These are phyloP conservation scores for Sylvilagus floridanus DNA, from an alignment of 2,797 vertebrate genomes.

Conservation along the genomic window DNA sequence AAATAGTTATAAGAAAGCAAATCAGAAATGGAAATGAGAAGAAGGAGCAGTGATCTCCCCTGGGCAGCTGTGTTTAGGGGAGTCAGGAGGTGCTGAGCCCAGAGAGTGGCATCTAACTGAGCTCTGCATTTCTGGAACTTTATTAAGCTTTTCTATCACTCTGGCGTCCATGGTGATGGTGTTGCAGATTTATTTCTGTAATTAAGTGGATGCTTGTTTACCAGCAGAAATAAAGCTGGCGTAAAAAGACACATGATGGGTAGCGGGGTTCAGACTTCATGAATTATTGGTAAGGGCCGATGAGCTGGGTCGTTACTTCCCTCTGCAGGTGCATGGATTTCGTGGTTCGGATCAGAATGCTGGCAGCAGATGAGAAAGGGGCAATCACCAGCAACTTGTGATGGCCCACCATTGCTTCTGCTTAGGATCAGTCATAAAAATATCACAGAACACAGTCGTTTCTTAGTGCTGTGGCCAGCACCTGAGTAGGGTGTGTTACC, in stretches of 20 bases:
- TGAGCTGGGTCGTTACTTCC: constrained; percentile 71
- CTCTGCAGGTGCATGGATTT: constrained; percentile 64
- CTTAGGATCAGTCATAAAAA: constrained; percentile 11
- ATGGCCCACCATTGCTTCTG: not conserved
- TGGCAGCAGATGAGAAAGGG: constrained; percentile 37
- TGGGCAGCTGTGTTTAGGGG: not conserved
- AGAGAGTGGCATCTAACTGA: constrained; percentile 71
- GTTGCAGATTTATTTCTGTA: constrained; percentile 86
- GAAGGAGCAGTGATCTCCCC: constrained; percentile 30
- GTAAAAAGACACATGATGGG: constrained; percentile 81
- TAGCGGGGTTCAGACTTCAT: constrained; percentile 79
- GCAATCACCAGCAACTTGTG: constrained; percentile 15
- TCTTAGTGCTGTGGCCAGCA: constrained; percentile 48
- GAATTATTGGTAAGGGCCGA: constrained; percentile 80
- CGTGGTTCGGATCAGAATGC: constrained; percentile 22
- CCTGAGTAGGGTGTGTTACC: constrained; percentile 40
- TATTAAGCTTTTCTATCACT: constrained; percentile 87
- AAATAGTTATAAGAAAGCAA: constrained; percentile 36
- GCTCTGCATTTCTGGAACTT: constrained; percentile 72
- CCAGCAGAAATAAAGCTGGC: constrained; percentile 78
- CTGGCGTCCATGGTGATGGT: constrained; percentile 70
- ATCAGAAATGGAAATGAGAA: constrained; percentile 35
- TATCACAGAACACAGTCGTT: constrained; percentile 56
- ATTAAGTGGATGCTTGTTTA: constrained; percentile 87
- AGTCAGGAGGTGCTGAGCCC: constrained; percentile 15